A percentile compares a stretch with the other conserved stretches of the same genome.
Evolutionary conservation across 2,113 vertebrate genomes (phyloP).

Genomic region (Diphyllodes magnificus): DNA sequence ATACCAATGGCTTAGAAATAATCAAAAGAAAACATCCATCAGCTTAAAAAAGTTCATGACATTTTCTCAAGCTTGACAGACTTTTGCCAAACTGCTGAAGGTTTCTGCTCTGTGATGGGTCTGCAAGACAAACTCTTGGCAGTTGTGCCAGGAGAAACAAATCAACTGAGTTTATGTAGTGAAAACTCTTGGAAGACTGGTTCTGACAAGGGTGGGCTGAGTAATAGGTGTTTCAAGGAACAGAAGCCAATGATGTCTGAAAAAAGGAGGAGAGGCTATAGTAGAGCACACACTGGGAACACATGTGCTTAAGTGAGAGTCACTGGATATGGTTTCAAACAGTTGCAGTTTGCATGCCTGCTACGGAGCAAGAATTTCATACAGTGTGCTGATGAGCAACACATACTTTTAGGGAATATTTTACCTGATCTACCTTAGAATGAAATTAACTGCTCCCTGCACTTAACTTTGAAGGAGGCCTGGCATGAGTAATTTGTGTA

Average conservation of each 20-base stretch:
- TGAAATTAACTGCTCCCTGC: neutral
- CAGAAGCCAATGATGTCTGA: neutral
- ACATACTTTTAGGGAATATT: neutral
- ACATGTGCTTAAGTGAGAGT: neutral
- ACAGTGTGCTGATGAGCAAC: neutral
- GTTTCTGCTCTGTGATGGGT: neutral
- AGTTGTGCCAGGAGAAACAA: neutral
- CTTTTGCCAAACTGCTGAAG: neutral
- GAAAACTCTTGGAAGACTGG: neutral
- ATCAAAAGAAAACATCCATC: neutral
- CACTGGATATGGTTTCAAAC: neutral
- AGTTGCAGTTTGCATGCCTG: neutral
- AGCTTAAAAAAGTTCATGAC: neutral
- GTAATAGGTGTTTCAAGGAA: neutral
- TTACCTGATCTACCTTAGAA: neutral
- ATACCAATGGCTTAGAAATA: neutral
- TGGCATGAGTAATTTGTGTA: neutral
- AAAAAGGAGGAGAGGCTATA: neutral
- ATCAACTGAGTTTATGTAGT: neutral
- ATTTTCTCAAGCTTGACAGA: neutral
- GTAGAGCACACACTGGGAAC: neutral
- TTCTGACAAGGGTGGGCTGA: neutral
- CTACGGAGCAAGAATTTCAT: neutral
- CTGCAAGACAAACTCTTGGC: neutral
- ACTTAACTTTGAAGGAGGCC: neutral